Base-by-base conservation (phyloP, 2,113 vertebrate species). In the Tapirus terrestris region DNA sequence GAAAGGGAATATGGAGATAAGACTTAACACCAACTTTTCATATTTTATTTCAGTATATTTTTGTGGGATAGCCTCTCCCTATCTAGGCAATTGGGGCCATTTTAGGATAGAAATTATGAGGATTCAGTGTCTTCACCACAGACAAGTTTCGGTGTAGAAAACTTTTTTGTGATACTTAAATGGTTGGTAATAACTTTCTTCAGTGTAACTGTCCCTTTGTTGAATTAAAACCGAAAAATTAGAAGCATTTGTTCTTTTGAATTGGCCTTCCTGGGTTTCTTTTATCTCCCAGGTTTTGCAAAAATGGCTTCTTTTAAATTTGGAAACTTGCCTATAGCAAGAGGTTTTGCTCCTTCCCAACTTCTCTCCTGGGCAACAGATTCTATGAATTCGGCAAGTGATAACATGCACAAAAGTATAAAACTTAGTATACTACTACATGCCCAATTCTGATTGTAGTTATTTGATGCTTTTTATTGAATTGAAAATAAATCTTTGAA, bases 381-480 rank as follows among this genome's bases (percentile, higher is more conserved):
- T 67, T 85, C n/a, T 94, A 20, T 87, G 23, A 72, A 82, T 90
- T 94, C n/a, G 31, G 23, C 85, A 96, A 94, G 68, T 93, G 45
- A 70, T 86, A 45, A 45, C 8, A 12, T 94, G 20, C 2, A 79
- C 92, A 89, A 68, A 67, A 43, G 43, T 51, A 79, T 23, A 72
- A 79, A 89, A 96, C 9, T 75, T 45, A 60, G 13, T 51, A 51
- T 21, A 18, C 51, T 48, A 43, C 31, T 84, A 10, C 23, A 27
- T 85, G 8, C 23, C 6, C 31, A 88, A 27, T 72, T 96, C n/a
- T 86, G 39, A 67, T 18, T 91, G 3, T 93, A 48, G 14, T 51
- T 92, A 65, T 82, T 87, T 96, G 56, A 56, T 95, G 65, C 23
- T 88, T 93, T 97, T 88, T 84, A 63, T 21, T 83, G 17, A 95